phyloP scores from a whole-genome alignment of 2,797 vertebrate species.

The Xenentodon cancila region DNA sequence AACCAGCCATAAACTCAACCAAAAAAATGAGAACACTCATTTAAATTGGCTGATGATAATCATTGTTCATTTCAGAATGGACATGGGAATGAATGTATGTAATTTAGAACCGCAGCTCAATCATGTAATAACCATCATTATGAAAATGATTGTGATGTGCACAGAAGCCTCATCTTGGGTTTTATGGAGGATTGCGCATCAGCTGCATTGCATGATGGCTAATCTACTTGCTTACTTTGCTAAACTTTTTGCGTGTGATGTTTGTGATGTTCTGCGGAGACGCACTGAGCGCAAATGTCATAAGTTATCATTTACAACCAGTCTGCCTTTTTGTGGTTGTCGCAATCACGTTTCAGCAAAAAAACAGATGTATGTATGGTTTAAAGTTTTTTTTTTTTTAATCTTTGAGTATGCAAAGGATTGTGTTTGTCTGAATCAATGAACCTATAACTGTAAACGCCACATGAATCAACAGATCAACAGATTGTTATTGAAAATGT shows the following conservation, averaged over 20 bases:
- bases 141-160: constrained; percentile 51
- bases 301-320: constrained; percentile 19
- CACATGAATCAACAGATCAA: too few species aligned
- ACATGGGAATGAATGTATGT: constrained; percentile 43
- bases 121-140: constrained; percentile 60
- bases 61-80: constrained; percentile 26
- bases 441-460: too few species aligned
- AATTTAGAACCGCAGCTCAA: constrained; percentile 42
- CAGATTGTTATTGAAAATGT: too few species aligned
- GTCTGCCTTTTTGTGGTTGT: constrained; percentile 23
- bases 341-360: constrained; percentile 32
- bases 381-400: too few species aligned
- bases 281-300: not conserved
- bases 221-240: constrained; percentile 12
- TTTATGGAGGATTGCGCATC: constrained; percentile 48
- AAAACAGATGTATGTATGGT: constrained; percentile 12
- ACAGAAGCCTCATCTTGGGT: constrained; percentile 39
- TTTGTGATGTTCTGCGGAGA: constrained; percentile 17
- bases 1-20: constrained; percentile 19
- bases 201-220: constrained; percentile 34
- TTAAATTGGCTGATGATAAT: constrained; percentile 19
- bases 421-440: too few species aligned
- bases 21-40: too few species aligned
- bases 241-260: constrained; percentile 31
- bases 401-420: too few species aligned